Base-by-base conservation (phyloP, 92 coral and sea anemone species). In the Phenganax stokvisi region DNA sequence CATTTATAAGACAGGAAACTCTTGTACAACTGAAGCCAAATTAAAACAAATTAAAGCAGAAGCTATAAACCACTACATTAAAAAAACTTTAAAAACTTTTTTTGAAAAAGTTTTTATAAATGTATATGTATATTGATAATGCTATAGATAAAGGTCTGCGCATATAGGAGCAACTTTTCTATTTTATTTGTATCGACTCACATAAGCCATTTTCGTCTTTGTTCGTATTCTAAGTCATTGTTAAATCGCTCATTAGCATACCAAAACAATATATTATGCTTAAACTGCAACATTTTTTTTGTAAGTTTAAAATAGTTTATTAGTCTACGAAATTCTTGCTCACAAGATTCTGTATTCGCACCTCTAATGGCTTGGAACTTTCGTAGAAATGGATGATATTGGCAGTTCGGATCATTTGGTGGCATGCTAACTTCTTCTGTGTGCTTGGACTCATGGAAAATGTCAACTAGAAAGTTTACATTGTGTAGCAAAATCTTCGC, bases 261-360 rank as follows among this genome's bases (percentile, higher is more conserved):
- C 87, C 87, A 79, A 56, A 85, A 78, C 12, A 85, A 31, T 9
- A 77, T 67, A 56, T 84, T 84, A 15, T 79, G 56, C 65, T 84
- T 84, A 78, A 51, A 77, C 51, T 84, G 87, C 6, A 66, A 37
- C 47, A 37, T 37, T 37, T 37, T 37, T 37, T 5, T 37, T 37
- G 47, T 37, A 37, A 37, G 47, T 5, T 67, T 27, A 17, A 82
- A 56, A 55, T 82, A 82, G 54, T 12, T 7, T 30, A 71, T 82
- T 20, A 82, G 25, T 71, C 85, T 56, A 17, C 80, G 71, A n/a
- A 82, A 82, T 6, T 80, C 85, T 27, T 82, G 85, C 70, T 82
- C 80, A 25, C 85, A 82, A 9, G 80, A 82, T 54, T 82, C 80
- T 28, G 85, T 82, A 60, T 82, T 82, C 20, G 80, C 51, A 2